Evolutionary conservation across 2,113 vertebrate species (phyloP).

Genomic region (Cavia porcellus): DNA sequence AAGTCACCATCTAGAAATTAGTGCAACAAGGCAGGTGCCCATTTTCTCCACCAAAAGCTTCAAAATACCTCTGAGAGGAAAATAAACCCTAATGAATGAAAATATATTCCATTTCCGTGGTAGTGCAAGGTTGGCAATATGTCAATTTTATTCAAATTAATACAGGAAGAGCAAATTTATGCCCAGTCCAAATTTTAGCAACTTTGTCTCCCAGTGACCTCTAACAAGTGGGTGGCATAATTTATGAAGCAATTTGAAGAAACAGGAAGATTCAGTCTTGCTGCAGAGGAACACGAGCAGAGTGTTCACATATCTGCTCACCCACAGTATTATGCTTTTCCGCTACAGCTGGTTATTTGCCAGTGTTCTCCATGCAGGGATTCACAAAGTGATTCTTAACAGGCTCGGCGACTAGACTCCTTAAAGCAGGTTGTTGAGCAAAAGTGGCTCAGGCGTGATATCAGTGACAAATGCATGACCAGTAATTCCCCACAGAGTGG

Average conservation of each 20-base stretch:
- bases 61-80: background rate
- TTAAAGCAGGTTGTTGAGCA: background rate
- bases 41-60: background rate
- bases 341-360: background rate
- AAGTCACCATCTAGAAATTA: background rate
- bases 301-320: background rate
- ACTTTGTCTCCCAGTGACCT: too few species aligned
- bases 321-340: background rate
- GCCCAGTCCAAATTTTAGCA: background rate
- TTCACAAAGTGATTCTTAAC: background rate
- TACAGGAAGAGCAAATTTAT: background rate
- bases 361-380: too few species aligned
- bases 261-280: background rate
- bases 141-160: background rate
- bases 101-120: background rate
- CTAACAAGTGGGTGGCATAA: background rate
- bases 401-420: background rate
- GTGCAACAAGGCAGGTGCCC: too few species aligned
- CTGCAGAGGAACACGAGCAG: background rate
- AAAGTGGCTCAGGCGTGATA: background rate
- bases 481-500: background rate
- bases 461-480: background rate
- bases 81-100: background rate
- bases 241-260: background rate
- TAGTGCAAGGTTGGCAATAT: background rate